These are phyloP conservation scores for Rhagoletis zephyria DNA, from an alignment of 1,140 invertebrate species.

Conservation along the genomic window DNA sequence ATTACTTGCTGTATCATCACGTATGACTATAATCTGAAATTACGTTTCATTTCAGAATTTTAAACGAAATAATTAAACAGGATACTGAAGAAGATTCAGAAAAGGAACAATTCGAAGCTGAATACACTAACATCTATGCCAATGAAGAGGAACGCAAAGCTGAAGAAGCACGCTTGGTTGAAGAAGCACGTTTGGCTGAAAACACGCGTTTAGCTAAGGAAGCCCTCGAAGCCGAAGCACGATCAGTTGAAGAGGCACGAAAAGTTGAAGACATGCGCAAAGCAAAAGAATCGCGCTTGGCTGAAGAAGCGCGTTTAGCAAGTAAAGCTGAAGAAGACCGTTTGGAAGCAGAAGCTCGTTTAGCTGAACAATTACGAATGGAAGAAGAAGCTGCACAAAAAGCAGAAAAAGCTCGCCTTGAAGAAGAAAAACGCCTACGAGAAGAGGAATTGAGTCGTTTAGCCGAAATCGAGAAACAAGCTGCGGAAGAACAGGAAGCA, in stretches of 20 bases:
- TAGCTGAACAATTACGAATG: constrained; percentile 75
- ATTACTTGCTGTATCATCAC: too few species aligned
- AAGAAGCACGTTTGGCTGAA: constrained; percentile 73
- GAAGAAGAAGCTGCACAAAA: constrained; percentile 77
- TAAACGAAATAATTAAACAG: constrained; percentile 67
- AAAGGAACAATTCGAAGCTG: constrained; percentile 67
- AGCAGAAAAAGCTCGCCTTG: constrained; percentile 75
- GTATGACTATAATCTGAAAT: too few species aligned
- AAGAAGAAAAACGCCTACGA: constrained; percentile 76
- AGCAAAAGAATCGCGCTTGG: constrained; percentile 70
- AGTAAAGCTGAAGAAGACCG: constrained; percentile 61
- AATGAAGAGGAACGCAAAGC: constrained; percentile 74
- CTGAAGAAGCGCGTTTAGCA: constrained; percentile 75
- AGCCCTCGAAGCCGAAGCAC: constrained; percentile 70
- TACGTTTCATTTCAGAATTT: constrained; percentile 63
- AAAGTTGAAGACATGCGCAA: constrained; percentile 75
- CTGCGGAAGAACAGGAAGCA: constrained; percentile 77
- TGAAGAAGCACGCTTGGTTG: constrained; percentile 73
- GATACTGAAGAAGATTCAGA: constrained; percentile 71
- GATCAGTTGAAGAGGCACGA: constrained; percentile 74
- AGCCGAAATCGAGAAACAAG: constrained; percentile 76
- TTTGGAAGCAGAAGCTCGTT: constrained; percentile 70
- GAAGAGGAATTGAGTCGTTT: constrained; percentile 76
- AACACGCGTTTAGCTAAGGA: constrained; percentile 75
- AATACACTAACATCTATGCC: too few species aligned